Evolutionary conservation across 2,113 vertebrate species (phyloP).

Genomic region (Pelvicachromis taeniatus): DNA sequence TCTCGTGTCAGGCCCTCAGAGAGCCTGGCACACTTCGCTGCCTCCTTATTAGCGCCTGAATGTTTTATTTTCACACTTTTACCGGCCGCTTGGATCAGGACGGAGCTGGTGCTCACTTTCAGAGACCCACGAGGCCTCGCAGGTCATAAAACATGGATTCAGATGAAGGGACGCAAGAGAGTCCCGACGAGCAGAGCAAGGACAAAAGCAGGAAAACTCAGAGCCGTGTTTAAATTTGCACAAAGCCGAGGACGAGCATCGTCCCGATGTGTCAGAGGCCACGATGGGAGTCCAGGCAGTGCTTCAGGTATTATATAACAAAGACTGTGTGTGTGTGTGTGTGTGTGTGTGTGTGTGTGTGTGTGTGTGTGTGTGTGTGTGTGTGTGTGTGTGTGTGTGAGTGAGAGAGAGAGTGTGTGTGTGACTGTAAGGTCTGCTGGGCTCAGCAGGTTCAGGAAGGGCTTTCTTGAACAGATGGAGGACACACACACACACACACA

Average conservation of each 20-base stretch:
- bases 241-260: not conserved
- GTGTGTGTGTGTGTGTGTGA: not conserved
- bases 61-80: not conserved
- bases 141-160: slow-evolving; percentile 7
- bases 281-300: not conserved
- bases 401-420: too few species aligned
- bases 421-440: not conserved
- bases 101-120: not conserved
- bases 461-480: slow-evolving; percentile 60
- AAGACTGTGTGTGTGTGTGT: not conserved
- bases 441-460: slow-evolving; percentile 62
- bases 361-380: not conserved
- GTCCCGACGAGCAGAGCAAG: accelerated
- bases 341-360: not conserved
- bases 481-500: not conserved
- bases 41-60: slow-evolving; percentile 20
- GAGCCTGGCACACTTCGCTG: not conserved
- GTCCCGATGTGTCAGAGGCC: not conserved
- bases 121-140: not conserved
- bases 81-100: not conserved
- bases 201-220: not conserved
- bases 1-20: not conserved
- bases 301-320: not conserved
- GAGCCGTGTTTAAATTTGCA: not conserved
- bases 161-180: not conserved